phyloP scores from a whole-genome alignment of 2,888 invertebrate species.

The Xylophagus ater region DNA sequence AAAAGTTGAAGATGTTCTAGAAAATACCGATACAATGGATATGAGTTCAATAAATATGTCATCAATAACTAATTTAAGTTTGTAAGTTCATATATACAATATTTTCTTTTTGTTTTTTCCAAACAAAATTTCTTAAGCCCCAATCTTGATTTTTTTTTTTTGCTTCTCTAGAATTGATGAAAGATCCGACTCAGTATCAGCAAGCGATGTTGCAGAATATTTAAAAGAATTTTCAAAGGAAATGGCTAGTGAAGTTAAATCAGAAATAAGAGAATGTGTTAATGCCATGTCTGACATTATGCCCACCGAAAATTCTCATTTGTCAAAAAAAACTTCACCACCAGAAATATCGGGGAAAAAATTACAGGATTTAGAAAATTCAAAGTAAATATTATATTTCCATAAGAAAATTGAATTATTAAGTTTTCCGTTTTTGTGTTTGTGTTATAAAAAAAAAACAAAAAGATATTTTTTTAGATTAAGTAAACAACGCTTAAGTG shows the following conservation, averaged over 20 bases:
- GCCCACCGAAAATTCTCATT: conserved; percentile 37
- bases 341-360: conserved; percentile 29
- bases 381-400: conserved; percentile 20
- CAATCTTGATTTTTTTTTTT: not conserved
- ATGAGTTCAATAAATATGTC: conserved; percentile 27
- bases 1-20: conserved; percentile 65
- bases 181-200: conserved; percentile 58
- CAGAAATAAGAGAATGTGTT: conserved; percentile 62
- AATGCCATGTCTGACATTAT: conserved; percentile 61
- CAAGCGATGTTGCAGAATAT: conserved; percentile 65
- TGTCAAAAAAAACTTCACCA: conserved; percentile 42
- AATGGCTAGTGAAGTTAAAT: conserved; percentile 69
- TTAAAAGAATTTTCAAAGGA: conserved; percentile 65
- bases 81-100: not conserved
- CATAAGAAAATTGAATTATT: conserved; percentile 40
- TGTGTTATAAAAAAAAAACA: conserved; percentile 25
- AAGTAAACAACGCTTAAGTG: conserved; percentile 17
- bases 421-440: conserved; percentile 41
- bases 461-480: conserved; percentile 20
- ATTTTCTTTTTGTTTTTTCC: not conserved
- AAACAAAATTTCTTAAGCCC: not conserved
- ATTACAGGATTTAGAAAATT: not conserved
- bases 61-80: conserved; percentile 7
- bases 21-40: conserved; percentile 53
- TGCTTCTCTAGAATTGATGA: conserved; percentile 43